Conservation (phyloP, 2,797 vertebrate species). For the Notolepis coatsorum region DNA sequence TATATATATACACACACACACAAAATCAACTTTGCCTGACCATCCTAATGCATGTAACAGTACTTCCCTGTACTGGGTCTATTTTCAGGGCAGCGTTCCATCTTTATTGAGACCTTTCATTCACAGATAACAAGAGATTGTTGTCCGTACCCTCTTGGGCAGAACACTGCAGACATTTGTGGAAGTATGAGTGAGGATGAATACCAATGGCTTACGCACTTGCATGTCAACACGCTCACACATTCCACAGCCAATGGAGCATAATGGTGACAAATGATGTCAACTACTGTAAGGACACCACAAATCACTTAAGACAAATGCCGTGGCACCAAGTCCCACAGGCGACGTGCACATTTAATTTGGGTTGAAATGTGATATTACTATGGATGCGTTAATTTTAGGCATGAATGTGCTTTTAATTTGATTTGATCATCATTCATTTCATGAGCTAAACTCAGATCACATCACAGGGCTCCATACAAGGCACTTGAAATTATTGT, state of each 20-base stretch:
- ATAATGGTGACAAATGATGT: conserved; percentile 70
- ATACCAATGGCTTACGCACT: conserved; percentile 45
- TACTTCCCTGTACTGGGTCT: conserved; percentile 7
- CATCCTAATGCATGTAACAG: conserved; percentile 29
- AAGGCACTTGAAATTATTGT: no score
- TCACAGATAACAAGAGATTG: conserved; percentile 61
- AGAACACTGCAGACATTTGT: conserved; percentile 58
- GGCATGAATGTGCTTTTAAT: conserved; percentile 6
- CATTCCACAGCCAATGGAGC: conserved; percentile 48
- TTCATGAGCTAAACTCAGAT: neutral
- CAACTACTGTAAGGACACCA: conserved; percentile 33
- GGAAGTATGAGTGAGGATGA: conserved; percentile 32
- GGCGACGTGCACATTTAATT: conserved; percentile 11
- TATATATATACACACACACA: conserved; percentile 14
- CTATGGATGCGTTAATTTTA: no score
- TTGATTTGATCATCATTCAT: conserved; percentile 5
- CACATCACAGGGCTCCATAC: no score
- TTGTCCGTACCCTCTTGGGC: conserved; percentile 55
- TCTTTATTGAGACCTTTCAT: conserved; percentile 46
- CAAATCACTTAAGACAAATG: conserved; percentile 18
- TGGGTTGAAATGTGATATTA: neutral
- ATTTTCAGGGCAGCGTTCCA: conserved; percentile 37
- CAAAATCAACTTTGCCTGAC: neutral
- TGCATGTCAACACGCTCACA: conserved; percentile 48
- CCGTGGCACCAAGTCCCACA: conserved; percentile 26